These are phyloP conservation scores for Danio rerio DNA, from an alignment of 2,113 vertebrate genomes.

Conservation along the genomic window DNA sequence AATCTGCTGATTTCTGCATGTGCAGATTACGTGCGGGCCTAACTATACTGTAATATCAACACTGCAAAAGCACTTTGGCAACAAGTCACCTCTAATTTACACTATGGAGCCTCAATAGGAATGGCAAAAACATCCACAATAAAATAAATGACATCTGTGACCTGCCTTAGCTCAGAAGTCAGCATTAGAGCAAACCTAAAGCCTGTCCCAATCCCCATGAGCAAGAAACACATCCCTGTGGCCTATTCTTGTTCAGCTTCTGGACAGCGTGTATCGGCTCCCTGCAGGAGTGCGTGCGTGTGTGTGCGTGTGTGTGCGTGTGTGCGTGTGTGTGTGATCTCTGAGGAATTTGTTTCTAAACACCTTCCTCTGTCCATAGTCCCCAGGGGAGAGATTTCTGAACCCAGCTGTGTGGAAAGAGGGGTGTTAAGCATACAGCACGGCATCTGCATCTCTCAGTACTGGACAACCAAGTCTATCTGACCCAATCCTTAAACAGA, in stretches of 20 bases:
- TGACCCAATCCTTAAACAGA: background rate
- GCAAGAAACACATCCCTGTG: background rate
- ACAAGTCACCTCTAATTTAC: background rate
- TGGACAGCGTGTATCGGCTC: background rate
- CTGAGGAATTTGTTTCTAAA: constrained; percentile 40
- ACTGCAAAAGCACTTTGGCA: too few species aligned
- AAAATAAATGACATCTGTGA: background rate
- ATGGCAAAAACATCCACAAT: background rate
- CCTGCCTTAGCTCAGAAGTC: background rate
- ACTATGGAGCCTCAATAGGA: background rate
- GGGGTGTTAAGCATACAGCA: constrained; percentile 32
- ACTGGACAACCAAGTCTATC: background rate
- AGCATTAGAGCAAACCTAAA: background rate
- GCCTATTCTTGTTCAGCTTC: background rate
- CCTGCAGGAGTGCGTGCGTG: background rate
- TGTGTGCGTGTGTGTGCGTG: too few species aligned
- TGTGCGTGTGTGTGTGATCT: constrained; percentile 24
- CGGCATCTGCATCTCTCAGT: background rate
- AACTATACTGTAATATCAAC: too few species aligned
- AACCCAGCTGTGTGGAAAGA: constrained; percentile 43
- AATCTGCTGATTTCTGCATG: too few species aligned
- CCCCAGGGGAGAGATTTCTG: constrained; percentile 37
- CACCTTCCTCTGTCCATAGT: constrained; percentile 30
- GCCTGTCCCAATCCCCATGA: background rate
- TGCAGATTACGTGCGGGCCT: too few species aligned